Conservation (phyloP, 2,888 invertebrate species). For the Pyrrhosoma nymphula region DNA sequence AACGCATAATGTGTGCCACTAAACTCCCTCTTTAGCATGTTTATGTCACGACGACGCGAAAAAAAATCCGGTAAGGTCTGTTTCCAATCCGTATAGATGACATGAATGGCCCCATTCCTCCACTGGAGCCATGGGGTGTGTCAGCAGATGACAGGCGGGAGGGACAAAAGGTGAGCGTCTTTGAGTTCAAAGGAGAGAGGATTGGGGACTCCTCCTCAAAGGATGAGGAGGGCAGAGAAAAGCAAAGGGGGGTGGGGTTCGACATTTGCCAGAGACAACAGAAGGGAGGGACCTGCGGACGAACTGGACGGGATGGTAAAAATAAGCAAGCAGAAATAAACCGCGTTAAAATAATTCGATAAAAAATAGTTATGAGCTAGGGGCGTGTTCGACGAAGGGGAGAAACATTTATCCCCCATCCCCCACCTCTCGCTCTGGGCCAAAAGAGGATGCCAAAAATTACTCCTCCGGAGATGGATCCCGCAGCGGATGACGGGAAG, state of each 20-base stretch:
- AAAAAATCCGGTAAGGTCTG: neutral
- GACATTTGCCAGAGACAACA: constrained; percentile 21
- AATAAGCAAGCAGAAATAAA: constrained; percentile 37
- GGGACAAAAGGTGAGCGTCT: neutral
- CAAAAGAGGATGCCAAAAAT: neutral
- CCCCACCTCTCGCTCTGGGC: neutral
- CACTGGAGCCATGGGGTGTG: neutral
- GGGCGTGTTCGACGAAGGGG: neutral
- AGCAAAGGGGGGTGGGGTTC: neutral
- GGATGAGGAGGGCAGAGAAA: neutral
- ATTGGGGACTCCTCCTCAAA: neutral
- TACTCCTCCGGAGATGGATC: neutral
- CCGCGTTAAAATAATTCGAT: neutral
- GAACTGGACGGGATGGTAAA: neutral
- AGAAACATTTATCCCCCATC: neutral
- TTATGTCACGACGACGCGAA: neutral
- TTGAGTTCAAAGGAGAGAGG: neutral
- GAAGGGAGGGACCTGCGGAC: neutral
- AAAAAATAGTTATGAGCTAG: neutral
- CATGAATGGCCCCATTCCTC: neutral
- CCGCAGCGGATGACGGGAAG: neutral
- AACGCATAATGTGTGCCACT: too few species aligned
- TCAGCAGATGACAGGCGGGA: neutral
- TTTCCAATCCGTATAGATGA: neutral
- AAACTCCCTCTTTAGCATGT: neutral